phyloP scores from a whole-genome alignment of 2,888 invertebrate species.

The Dolomedes plantarius region DNA sequence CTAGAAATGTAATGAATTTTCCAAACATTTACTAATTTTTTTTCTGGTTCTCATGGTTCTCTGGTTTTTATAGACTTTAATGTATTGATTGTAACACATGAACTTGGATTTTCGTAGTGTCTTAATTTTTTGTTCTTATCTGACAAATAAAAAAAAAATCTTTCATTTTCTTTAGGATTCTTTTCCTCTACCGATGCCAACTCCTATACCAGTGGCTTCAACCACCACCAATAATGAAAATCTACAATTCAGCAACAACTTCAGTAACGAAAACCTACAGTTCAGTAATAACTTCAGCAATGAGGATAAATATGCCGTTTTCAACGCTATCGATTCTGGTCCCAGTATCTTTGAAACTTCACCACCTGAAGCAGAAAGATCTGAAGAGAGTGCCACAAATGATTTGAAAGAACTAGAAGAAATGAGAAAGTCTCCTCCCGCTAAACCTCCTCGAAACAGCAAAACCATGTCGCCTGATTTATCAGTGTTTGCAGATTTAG shows the following conservation, averaged over 20 bases:
- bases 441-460: constrained; percentile 53
- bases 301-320: constrained; percentile 68
- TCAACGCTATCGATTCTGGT: constrained; percentile 42
- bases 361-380: neutral
- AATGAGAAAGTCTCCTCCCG: constrained; percentile 27
- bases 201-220: constrained; percentile 31
- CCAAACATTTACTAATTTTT: no score
- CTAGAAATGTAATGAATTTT: no score
- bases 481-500: constrained; percentile 92
- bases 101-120: no score
- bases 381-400: neutral
- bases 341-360: constrained; percentile 59
- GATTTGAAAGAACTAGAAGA: constrained; percentile 36
- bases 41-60: no score
- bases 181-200: constrained; percentile 61
- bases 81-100: no score
- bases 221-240: neutral
- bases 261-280: neutral
- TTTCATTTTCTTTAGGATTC: constrained; percentile 53
- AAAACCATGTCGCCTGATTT: constrained; percentile 48
- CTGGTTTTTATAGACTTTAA: no score
- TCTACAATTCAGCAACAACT: neutral
- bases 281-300: neutral
- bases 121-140: no score
- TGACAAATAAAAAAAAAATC: no score